Evolutionary conservation across 2,888 invertebrate species (phyloP).

Genomic region (Clusia tigrina): DNA sequence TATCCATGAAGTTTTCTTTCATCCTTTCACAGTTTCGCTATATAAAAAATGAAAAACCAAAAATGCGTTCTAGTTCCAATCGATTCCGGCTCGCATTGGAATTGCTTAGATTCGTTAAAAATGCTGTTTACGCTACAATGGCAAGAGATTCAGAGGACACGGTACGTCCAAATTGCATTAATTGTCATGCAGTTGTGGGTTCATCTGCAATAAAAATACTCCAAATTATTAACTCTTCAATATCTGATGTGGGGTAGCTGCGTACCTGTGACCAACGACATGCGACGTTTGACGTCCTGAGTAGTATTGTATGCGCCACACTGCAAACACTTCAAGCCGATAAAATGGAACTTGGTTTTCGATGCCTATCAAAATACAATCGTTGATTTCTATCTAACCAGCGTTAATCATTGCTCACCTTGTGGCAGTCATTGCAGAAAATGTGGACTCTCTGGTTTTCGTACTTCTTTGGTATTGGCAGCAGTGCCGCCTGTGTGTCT

Average conservation of each 20-base stretch:
- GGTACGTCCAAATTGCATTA: neutral
- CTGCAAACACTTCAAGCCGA: constrained; percentile 83
- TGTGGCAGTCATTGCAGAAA: constrained; percentile 91
- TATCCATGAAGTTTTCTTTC: no score
- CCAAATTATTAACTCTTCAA: neutral
- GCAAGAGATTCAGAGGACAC: constrained; percentile 18
- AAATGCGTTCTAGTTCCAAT: constrained; percentile 37
- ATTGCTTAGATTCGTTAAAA: neutral
- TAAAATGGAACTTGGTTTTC: constrained; percentile 84
- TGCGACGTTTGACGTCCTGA: constrained; percentile 68
- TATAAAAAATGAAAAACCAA: no score
- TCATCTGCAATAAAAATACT: constrained; percentile 44
- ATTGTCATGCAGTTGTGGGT: constrained; percentile 56
- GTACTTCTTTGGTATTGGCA: constrained; percentile 86
- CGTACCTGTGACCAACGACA: constrained; percentile 53
- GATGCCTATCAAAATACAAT: constrained; percentile 70
- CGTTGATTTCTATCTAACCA: no score
- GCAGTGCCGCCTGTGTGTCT: constrained; percentile 82
- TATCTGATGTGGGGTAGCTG: neutral
- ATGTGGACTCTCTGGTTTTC: constrained; percentile 81
- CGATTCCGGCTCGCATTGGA: constrained; percentile 58
- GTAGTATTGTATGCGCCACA: constrained; percentile 94
- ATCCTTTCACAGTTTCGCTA: no score
- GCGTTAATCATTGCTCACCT: constrained; percentile 67
- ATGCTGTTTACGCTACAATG: neutral